Evolutionary conservation across 2,113 vertebrate species (phyloP), one percentile per base, ranked within the genome.

Genomic region (Ailurus styani): DNA sequence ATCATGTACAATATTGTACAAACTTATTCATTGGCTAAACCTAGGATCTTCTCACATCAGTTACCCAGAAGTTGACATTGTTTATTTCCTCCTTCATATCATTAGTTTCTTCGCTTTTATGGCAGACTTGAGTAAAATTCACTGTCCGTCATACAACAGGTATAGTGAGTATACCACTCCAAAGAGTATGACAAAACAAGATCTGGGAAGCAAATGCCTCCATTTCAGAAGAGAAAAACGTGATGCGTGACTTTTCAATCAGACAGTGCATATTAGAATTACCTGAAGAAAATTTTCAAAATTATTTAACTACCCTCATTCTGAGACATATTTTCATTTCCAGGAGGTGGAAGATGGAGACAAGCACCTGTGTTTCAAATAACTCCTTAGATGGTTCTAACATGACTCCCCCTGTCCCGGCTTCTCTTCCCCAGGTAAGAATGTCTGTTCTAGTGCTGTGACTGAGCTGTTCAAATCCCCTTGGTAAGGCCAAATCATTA

Each of bases 191-290:
- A 75, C n/a, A 77, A 64, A 84, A 6, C 23, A 87, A 72, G n/a
- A 42, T 29, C 9, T 55, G 66, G 40, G 23, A 87, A 83, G 13
- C 14, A 86, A 40, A 57, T 54, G 27, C 55, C 29, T 73, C 29
- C 47, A 64, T 23, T 89, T 94, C 31, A 77, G 9, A 89, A 81
- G 21, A 87, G 29, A 90, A 93, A 79, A 73, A 25, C 11, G 15
- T 7, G 9, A 23, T 57, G 31, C 9, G 5, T 8, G 62, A 29
- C 6, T 87, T 92, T 90, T 83, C 45, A 90, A 64, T 6, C 17
- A 40, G 21, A 0, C 54, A 1, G 7, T n/a, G 21, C 2, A 50
- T 34, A 73, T 34, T 66, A 93, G 29, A 86, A 78, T 73, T 91
- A 50, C 21, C 15, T 60, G 15, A 31, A 45, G 23, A 72, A 77